Percentiles rank a stretch among this genome's conserved stretches.
Conservation (phyloP, 1,140 invertebrate species). For the Steinernema khuongi region DNA sequence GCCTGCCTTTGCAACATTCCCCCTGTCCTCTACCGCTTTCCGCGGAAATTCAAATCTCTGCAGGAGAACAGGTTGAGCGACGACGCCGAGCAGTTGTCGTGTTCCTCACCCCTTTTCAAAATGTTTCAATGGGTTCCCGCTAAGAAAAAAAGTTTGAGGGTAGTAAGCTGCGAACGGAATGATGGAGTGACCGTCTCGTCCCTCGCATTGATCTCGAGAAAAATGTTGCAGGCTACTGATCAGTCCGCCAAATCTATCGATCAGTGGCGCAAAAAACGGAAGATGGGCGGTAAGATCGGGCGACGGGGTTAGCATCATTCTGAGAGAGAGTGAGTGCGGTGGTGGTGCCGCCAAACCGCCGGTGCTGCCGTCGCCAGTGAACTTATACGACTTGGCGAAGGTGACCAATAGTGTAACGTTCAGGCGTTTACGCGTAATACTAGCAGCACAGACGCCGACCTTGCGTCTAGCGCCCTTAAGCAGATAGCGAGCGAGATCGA, state of each 20-base stretch:
- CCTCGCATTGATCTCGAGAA: not conserved
- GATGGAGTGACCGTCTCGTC: constrained; percentile 2
- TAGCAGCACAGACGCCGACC: constrained; percentile 10
- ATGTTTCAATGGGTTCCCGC: no score
- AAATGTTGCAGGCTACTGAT: constrained; percentile 15
- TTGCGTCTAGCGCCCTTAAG: constrained; percentile 14
- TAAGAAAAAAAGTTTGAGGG: not conserved
- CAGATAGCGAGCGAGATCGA: constrained; percentile 6
- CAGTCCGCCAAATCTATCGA: constrained; percentile 14
- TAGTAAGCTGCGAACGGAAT: not conserved
- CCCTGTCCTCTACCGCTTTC: not conserved
- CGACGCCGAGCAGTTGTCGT: no score
- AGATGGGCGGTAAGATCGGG: not conserved
- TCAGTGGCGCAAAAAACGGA: constrained; percentile 3
- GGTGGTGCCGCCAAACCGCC: constrained; percentile 14
- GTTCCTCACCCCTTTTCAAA: no score
- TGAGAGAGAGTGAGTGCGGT: not conserved
- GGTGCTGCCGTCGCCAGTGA: not conserved
- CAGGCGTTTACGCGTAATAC: constrained; percentile 7
- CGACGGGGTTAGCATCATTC: constrained; percentile 7
- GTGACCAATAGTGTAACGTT: constrained; percentile 16
- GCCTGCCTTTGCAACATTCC: not conserved
- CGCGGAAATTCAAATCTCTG: not conserved
- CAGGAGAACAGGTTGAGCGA: no score
- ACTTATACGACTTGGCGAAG: constrained; percentile 16